phyloP scores from a whole-genome alignment of 2,888 invertebrate species.

The Acleris emargana region DNA sequence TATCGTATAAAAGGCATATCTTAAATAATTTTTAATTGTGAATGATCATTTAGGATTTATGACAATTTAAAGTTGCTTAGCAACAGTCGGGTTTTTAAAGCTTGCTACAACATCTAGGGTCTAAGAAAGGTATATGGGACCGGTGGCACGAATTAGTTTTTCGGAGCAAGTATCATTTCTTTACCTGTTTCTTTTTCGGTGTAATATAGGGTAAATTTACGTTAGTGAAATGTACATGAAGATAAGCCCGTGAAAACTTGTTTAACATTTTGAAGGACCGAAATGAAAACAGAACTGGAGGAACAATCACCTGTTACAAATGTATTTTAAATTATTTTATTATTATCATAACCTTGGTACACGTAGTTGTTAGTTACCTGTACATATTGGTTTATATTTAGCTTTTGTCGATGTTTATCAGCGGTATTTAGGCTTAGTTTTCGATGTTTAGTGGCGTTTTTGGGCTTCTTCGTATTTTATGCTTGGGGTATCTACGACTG shows the following conservation, averaged over 20 bases:
- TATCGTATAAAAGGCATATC: no score
- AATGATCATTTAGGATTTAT: no score
- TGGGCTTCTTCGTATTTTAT: slow-evolving; percentile 16
- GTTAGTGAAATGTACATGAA: not conserved
- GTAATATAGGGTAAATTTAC: not conserved
- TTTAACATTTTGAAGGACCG: no score
- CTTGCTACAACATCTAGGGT: no score
- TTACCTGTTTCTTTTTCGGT: slow-evolving; percentile 3
- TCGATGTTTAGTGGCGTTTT: slow-evolving; percentile 9
- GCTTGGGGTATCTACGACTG: slow-evolving; percentile 8
- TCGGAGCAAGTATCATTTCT: slow-evolving; percentile 1
- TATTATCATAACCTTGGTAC: not conserved
- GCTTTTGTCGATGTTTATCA: slow-evolving; percentile 13
- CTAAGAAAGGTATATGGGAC: not conserved
- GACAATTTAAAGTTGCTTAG: no score
- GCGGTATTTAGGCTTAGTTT: slow-evolving; percentile 7
- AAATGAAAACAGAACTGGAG: no score
- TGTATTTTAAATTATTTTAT: no score
- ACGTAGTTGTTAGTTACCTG: no score
- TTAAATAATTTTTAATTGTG: no score
- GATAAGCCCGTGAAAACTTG: no score
- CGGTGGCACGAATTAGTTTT: not conserved
- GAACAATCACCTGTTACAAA: no score
- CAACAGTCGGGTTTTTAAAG: no score
- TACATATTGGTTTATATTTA: slow-evolving; percentile 1